Conservation (phyloP, 1,140 invertebrate species). For the Tetramorium simillimum region DNA sequence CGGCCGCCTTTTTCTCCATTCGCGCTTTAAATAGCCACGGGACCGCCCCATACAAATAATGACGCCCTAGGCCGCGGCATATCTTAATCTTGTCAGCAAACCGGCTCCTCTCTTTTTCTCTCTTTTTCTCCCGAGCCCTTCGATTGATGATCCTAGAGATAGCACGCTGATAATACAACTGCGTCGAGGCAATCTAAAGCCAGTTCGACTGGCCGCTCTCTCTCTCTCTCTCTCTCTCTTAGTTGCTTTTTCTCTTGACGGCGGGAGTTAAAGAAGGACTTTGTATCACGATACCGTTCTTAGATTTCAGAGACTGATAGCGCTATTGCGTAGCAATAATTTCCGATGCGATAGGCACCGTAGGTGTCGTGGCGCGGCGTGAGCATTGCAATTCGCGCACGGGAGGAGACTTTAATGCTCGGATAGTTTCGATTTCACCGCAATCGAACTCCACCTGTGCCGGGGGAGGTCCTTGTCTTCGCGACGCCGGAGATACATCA, state of each 20-base stretch:
- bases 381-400: background rate
- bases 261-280: conserved; percentile 26
- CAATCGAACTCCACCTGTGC: background rate
- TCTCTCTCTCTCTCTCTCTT: too few relatives aligned
- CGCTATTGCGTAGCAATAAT: conserved; percentile 47
- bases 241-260: conserved; percentile 15
- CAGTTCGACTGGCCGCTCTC: background rate
- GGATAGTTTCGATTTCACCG: conserved; percentile 16
- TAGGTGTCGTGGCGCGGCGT: background rate
- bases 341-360: background rate
- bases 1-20: background rate
- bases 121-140: conserved; percentile 9
- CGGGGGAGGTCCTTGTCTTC: background rate
- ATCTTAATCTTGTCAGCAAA: conserved; percentile 71
- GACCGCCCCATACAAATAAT: conserved; percentile 60
- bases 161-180: conserved; percentile 24
- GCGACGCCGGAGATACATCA: background rate
- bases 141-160: conserved; percentile 62
- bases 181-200: conserved; percentile 36
- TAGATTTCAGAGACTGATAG: conserved; percentile 42
- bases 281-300: conserved; percentile 36
- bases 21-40: conserved; percentile 31
- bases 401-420: conserved; percentile 20
- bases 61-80: conserved; percentile 43
- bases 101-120: conserved; percentile 48